phyloP scores from a whole-genome alignment of 2,113 vertebrate species.

The Sterrhoptilus dennistouni region DNA sequence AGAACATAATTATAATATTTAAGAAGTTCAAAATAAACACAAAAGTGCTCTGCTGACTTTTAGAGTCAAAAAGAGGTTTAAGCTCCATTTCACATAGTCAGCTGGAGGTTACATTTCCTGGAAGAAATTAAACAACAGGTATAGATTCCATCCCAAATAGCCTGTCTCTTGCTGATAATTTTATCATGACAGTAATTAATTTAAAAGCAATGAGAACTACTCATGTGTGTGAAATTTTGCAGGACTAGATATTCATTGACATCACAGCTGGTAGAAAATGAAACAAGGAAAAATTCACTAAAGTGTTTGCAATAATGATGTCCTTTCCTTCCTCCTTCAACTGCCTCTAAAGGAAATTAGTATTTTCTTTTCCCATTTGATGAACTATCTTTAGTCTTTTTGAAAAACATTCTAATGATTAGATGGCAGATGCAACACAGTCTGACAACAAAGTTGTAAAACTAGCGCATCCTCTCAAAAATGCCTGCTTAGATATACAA shows the following conservation, averaged over 20 bases:
- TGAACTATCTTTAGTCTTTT: not conserved
- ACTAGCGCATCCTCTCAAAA: not conserved
- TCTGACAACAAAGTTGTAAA: not conserved
- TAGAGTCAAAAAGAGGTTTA: not conserved
- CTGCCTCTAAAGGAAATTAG: not conserved
- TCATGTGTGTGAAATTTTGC: not conserved
- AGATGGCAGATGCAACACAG: not conserved
- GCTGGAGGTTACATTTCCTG: not conserved
- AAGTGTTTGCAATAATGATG: not conserved
- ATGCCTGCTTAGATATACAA: not conserved
- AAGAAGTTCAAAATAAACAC: not conserved
- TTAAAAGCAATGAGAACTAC: not conserved
- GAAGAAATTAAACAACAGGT: not conserved
- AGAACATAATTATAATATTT: not conserved
- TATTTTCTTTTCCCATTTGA: conserved; percentile 15
- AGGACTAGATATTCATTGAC: not conserved
- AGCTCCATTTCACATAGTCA: not conserved
- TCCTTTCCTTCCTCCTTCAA: not conserved
- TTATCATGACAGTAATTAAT: not conserved
- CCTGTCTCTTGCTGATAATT: not conserved
- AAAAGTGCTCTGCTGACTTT: not conserved
- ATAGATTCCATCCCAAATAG: not conserved
- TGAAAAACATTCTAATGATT: not conserved
- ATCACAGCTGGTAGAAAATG: not conserved
- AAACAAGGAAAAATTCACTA: not conserved